Conservation (phyloP, 2,888 invertebrate genomes). For the Tenodera sinensis region DNA sequence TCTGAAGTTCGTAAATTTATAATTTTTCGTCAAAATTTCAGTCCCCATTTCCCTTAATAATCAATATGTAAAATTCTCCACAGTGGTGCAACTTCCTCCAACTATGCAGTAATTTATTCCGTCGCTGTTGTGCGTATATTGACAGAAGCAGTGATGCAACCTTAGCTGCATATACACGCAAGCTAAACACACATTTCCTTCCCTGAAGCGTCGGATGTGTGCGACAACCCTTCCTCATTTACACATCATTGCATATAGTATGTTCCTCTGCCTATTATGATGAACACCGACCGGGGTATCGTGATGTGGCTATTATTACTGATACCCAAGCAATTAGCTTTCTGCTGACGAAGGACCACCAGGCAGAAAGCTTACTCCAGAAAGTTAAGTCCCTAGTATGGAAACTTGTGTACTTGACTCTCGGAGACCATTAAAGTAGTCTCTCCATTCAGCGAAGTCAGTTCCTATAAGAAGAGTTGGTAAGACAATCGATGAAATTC, state of each 20-base stretch:
- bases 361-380: not conserved
- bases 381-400: not conserved
- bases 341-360: not conserved
- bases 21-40: too few relatives aligned
- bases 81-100: not conserved
- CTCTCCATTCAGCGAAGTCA: too few relatives aligned
- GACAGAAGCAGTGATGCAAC: not conserved
- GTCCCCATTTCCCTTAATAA: too few relatives aligned
- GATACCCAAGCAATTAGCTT: not conserved
- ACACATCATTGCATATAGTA: not conserved
- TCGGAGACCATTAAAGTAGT: too few relatives aligned
- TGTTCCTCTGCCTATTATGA: not conserved
- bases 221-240: not conserved
- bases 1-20: too few relatives aligned
- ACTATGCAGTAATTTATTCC: not conserved
- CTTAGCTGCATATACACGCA: not conserved
- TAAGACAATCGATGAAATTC: too few relatives aligned
- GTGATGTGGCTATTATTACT: not conserved
- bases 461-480: too few relatives aligned
- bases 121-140: not conserved
- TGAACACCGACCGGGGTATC: not conserved
- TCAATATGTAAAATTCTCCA: not conserved
- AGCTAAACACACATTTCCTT: not conserved
- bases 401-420: too few relatives aligned
- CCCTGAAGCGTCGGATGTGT: not conserved